Conservation (phyloP, 2,888 invertebrate genomes). For the Drosophila anomalata region DNA sequence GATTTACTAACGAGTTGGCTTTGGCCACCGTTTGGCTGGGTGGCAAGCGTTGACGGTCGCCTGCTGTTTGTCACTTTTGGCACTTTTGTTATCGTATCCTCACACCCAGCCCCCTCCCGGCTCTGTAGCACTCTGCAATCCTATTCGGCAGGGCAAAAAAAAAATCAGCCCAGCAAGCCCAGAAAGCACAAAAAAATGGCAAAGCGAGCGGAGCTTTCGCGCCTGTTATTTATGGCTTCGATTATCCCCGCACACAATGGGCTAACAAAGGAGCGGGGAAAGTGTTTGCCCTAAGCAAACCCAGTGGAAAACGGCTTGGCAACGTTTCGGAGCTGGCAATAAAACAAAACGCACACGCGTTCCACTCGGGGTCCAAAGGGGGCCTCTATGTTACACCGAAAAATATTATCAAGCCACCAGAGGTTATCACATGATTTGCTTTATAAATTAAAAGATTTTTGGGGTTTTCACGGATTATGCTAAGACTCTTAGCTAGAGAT, state of each 20-base stretch:
- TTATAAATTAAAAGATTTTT: not conserved
- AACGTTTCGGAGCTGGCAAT: conserved; percentile 63
- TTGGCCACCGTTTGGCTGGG: not conserved
- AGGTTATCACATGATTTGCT: not conserved
- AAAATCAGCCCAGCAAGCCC: conserved; percentile 2
- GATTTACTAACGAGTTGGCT: conserved; percentile 71
- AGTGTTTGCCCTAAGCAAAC: conserved; percentile 62
- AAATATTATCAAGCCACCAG: not conserved
- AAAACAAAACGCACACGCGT: conserved; percentile 73
- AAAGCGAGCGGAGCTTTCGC: conserved; percentile 57
- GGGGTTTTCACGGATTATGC: not conserved
- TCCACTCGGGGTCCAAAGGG: conserved; percentile 22
- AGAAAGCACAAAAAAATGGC: conserved; percentile 16
- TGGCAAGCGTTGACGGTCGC: conserved; percentile 58
- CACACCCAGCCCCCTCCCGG: not conserved
- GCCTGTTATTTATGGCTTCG: conserved; percentile 78
- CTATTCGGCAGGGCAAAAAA: conserved; percentile 18
- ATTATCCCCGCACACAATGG: conserved; percentile 73
- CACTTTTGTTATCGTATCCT: conserved; percentile 68
- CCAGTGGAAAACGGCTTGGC: conserved; percentile 55
- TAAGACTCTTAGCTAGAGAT: too few relatives aligned
- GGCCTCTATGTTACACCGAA: conserved; percentile 1
- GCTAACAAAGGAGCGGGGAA: conserved; percentile 54
- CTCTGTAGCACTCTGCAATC: not conserved
- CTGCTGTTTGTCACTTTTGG: conserved; percentile 75